Base-by-base conservation (phyloP, 2,113 vertebrate species). In the Cichladusa arquata region DNA sequence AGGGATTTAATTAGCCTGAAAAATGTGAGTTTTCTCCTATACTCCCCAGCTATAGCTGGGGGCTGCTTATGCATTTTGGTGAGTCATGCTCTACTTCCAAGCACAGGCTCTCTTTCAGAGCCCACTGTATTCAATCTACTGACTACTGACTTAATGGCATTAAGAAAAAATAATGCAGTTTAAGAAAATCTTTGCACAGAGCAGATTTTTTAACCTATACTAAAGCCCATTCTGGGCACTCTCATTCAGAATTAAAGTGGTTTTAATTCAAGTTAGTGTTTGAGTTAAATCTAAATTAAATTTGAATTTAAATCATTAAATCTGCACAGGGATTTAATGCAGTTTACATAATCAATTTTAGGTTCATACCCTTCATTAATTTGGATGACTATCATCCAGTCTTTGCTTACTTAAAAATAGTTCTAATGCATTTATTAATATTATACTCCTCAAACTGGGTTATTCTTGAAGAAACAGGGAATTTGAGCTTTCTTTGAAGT, bases 231-330 rank as follows among this genome's bases (percentile, higher is more conserved):
- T 94, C 88, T 78, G 44, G 64, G 72, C 56, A 88, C 64, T 78
- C 86, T 95, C 86, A 74, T 94, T 91, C 86, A 91, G 94, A 91
- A 86, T 92, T 95, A 85, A 95, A 96, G 91, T 92, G 89, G 69
- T n/a, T 97, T 95, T 96, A 96, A 95, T 96, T 95, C 93, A 96
- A 92, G 86, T 82, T 84, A 81, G 94, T 92, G 89, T 93, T 97
- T 95, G 96, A 96, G 94, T 93, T 97, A 92, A 93, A 93, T 96
- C 94, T 92, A 96, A 97, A 97, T 96, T 97, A 96, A 97, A 96
- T 97, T 97, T 97, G 96, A 96, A 93, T 96, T 96, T 92, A 97
- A 96, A 97, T 95, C 96, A 97, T 97, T 97, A 97, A 93, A 94
- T 97, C 94, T 95, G 89, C 0, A 2, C 31, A 33, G 89, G 91